Evolutionary conservation across 2,797 vertebrate genomes (phyloP).

Genomic region (Oreonectes daqikongensis): DNA sequence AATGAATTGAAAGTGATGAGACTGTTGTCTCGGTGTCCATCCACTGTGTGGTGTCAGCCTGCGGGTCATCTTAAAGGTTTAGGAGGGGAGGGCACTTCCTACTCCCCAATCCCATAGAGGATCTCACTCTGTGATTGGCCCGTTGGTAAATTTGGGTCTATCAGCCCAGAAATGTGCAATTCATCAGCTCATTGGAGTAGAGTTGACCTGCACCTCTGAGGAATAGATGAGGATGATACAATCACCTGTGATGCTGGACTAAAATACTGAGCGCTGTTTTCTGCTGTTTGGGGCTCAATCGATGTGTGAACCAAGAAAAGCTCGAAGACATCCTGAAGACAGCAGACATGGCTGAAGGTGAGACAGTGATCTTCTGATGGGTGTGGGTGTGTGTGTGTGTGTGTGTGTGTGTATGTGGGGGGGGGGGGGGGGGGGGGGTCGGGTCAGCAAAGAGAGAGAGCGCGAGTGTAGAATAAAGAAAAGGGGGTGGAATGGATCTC

Average conservation of each 20-base stretch:
- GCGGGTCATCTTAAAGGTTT: slow-evolving; percentile 19
- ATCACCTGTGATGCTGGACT: slow-evolving; percentile 49
- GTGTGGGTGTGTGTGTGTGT: too few species aligned
- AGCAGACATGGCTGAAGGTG: slow-evolving; percentile 81
- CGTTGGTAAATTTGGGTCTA: slow-evolving; percentile 60
- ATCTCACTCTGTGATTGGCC: slow-evolving; percentile 77
- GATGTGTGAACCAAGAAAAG: slow-evolving; percentile 54
- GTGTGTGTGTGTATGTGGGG: too few species aligned
- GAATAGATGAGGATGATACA: slow-evolving; percentile 20
- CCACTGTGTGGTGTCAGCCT: slow-evolving; percentile 42
- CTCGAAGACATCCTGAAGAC: slow-evolving; percentile 59
- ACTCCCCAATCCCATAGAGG: slow-evolving; percentile 63
- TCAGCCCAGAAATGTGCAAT: slow-evolving; percentile 76
- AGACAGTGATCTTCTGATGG: slow-evolving; percentile 37
- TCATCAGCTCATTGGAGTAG: slow-evolving; percentile 71
- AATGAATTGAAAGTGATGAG: too few species aligned
- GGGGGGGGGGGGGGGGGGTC: background rate
- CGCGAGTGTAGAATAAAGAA: slow-evolving; percentile 41
- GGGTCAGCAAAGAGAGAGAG: slow-evolving; percentile 42
- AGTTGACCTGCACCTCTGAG: slow-evolving; percentile 62
- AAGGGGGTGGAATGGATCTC: slow-evolving; percentile 66
- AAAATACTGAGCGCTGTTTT: slow-evolving; percentile 42
- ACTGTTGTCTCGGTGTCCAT: slow-evolving; percentile 42
- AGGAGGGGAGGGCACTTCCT: slow-evolving; percentile 26
- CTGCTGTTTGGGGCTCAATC: slow-evolving; percentile 28